Base-by-base conservation (phyloP, 2,797 vertebrate genomes). In the Sebastes hubbsi region DNA sequence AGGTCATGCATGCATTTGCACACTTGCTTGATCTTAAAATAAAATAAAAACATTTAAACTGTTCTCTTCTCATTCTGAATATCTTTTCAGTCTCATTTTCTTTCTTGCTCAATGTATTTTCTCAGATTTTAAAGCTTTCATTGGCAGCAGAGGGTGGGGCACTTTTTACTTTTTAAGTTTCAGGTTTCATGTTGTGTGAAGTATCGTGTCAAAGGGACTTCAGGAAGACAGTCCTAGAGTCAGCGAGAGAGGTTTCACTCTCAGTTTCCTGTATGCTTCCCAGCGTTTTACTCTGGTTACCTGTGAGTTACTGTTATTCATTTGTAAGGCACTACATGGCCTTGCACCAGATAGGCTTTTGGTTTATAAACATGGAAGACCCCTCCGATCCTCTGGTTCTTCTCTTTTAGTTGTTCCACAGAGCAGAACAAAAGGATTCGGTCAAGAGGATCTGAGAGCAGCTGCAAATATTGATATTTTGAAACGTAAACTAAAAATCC, bases 181-280 rank as follows among this genome's bases (percentile, higher is more conserved):
- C 22, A 42, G 22, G 64, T 54, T 77, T 83, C 67, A 77, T 80
- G 61, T 76, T 70, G 67, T 85, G 56, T 76, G 81, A 81, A 71
- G 59, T 58, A 9, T 4, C n/a, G 32, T 66, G 72, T 83, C 64
- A 77, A 83, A 83, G 71, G 60, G 72, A 75, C 70, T 83, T 78
- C 42, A 78, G 62, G 72, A 54, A 82, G 80, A 72, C 38, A 71
- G 66, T 75, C 38, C 20, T n/a, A 8, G 32, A 79, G 69, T 76
- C 55, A 68, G 18, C 2, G 12, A 81, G 42, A 78, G 71, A 80
- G 58, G 52, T 58, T 46, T 78, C 25, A 34, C 54, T 62, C 27
- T 25, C 46, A 38, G 63, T 7, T 64, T 65, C 67, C 63, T 52
- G 49, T 55, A n/a, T 18, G 49, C 34, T 42, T 75, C 83, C 25